A percentile compares a stretch with the other conserved stretches of the same genome.
Evolutionary conservation across 2,113 vertebrate genomes (phyloP).

Genomic region (Mastomys natalensis): DNA sequence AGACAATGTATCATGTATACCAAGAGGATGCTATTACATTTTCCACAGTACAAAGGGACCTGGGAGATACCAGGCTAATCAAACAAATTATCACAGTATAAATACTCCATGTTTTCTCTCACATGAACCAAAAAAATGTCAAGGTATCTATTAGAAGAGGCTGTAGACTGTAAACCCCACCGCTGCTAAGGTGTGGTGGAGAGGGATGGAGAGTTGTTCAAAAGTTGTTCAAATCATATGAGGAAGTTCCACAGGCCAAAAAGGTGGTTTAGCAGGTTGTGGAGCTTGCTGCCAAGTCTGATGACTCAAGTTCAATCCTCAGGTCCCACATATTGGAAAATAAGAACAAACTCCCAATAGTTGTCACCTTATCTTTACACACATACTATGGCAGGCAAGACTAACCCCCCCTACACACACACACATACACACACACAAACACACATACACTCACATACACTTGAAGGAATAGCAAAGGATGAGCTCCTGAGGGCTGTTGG

Average conservation of each 20-base stretch:
- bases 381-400: not conserved
- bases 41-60: not conserved
- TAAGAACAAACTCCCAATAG: not conserved
- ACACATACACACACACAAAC: not conserved
- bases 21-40: not conserved
- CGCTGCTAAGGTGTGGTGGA: rapidly evolving
- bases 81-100: not conserved
- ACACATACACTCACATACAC: not conserved
- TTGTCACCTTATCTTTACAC: not conserved
- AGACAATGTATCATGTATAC: not conserved
- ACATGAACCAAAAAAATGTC: not conserved
- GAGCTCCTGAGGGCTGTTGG: not conserved
- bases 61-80: not conserved
- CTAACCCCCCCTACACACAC: not conserved
- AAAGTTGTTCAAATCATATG: too few relatives aligned
- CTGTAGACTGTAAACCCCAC: not conserved
- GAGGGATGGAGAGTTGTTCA: not conserved
- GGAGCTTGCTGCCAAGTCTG: not conserved
- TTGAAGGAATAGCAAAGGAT: not conserved
- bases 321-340: not conserved
- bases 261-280: not conserved
- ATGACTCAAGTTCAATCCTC: not conserved
- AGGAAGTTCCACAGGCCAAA: not conserved
- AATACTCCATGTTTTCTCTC: not conserved
- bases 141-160: not conserved